Conservation (phyloP, 1,140 invertebrate genomes). For the Saccostrea glomerata region DNA sequence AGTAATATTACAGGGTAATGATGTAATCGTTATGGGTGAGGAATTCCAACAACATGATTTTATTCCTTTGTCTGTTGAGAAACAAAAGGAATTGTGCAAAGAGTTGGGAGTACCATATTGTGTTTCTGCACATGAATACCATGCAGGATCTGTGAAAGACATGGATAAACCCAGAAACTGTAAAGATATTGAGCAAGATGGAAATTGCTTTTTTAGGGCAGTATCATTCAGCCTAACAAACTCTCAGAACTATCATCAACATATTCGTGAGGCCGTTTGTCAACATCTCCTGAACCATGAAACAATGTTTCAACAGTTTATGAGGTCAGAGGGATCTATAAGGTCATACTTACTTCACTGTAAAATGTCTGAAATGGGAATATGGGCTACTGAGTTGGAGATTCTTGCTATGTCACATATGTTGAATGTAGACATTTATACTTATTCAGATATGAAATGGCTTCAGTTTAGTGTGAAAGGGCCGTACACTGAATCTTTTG, state of each 20-base stretch:
- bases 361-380: not conserved
- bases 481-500: not conserved
- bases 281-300: not conserved
- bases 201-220: no score
- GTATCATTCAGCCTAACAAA: no score
- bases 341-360: not conserved
- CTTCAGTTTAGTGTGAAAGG: not conserved
- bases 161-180: no score
- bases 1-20: no score
- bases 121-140: no score
- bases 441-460: slow-evolving; percentile 6
- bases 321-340: not conserved
- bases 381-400: not conserved
- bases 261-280: not conserved
- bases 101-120: no score
- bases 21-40: no score
- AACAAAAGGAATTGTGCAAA: no score
- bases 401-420: not conserved
- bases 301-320: not conserved
- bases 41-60: no score
- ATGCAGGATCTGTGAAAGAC: no score
- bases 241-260: not conserved
- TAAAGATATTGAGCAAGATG: not conserved
- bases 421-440: slow-evolving; percentile 14
- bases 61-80: no score